phyloP scores from a whole-genome alignment of 2,113 vertebrate species.

The Silurus asotus region DNA sequence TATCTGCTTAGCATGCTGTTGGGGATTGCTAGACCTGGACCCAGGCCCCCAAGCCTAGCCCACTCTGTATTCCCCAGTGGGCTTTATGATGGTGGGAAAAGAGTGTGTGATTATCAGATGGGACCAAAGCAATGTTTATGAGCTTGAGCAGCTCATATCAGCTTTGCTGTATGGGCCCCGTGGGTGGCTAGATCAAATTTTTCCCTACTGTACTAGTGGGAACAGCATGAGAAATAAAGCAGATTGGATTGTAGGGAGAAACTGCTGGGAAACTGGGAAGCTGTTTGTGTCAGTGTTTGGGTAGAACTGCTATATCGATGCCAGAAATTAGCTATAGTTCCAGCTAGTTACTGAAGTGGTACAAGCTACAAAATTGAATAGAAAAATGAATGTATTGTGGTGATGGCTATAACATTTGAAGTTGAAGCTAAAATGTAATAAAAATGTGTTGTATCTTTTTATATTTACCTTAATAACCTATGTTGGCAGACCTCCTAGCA shows the following conservation, averaged over 20 bases:
- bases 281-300: background rate
- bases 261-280: conserved; percentile 66
- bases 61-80: conserved; percentile 15
- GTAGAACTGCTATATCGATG: background rate
- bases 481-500: background rate
- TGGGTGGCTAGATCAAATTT: conserved; percentile 75
- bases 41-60: background rate
- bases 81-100: conserved; percentile 69
- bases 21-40: background rate
- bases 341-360: background rate
- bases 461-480: background rate
- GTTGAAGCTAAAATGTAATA: background rate
- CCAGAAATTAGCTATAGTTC: background rate
- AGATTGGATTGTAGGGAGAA: conserved; percentile 72
- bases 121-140: conserved; percentile 75
- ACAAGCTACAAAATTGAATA: background rate
- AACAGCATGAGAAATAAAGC: conserved; percentile 76
- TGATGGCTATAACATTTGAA: background rate
- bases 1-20: background rate
- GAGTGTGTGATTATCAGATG: conserved; percentile 70
- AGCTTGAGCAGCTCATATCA: conserved; percentile 72
- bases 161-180: conserved; percentile 71
- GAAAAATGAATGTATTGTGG: background rate
- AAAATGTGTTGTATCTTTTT: background rate
- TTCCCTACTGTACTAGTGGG: conserved; percentile 73